Conservation (phyloP, 1,140 invertebrate genomes). For the Drosophila nannoptera region DNA sequence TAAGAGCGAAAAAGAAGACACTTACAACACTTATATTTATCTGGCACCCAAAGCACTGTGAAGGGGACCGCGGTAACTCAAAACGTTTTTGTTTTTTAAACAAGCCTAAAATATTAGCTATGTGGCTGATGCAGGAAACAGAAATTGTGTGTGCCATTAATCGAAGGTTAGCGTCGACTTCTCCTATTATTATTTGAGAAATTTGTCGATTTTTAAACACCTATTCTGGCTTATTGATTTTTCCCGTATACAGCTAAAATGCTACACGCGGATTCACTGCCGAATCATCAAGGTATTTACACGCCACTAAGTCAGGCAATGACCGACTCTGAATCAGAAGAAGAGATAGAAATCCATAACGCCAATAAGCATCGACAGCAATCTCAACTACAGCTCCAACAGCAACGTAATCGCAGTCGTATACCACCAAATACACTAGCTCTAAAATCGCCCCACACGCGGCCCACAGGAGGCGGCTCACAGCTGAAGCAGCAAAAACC, state of each 20-base stretch:
- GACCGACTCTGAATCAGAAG: conserved; percentile 87
- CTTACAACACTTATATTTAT: conserved; percentile 3
- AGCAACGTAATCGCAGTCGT: conserved; percentile 65
- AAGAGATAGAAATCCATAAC: conserved; percentile 84
- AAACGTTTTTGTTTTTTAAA: conserved; percentile 54
- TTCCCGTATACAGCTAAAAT: conserved; percentile 68
- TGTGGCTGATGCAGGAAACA: conserved; percentile 65
- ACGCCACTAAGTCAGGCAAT: conserved; percentile 85
- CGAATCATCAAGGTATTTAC: conserved; percentile 82
- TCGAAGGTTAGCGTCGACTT: conserved; percentile 35
- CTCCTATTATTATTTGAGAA: neutral
- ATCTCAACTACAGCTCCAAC: conserved; percentile 32
- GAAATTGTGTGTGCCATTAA: conserved; percentile 47
- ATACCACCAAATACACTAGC: conserved; percentile 63
- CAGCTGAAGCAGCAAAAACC: conserved; percentile 26
- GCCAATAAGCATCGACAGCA: conserved; percentile 66
- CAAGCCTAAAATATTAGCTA: conserved; percentile 45
- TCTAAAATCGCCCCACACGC: conserved; percentile 55
- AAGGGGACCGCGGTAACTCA: conserved; percentile 14
- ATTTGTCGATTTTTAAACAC: neutral
- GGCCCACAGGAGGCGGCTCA: conserved; percentile 32
- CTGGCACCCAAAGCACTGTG: neutral
- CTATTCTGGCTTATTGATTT: conserved; percentile 55
- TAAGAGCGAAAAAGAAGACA: neutral
- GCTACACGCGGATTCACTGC: conserved; percentile 73